Percentiles rank a stretch among this genome's conserved stretches.
These are phyloP conservation scores for Meloidogyne hapla DNA, from an alignment of 1,140 invertebrate species.

Conservation along the genomic window DNA sequence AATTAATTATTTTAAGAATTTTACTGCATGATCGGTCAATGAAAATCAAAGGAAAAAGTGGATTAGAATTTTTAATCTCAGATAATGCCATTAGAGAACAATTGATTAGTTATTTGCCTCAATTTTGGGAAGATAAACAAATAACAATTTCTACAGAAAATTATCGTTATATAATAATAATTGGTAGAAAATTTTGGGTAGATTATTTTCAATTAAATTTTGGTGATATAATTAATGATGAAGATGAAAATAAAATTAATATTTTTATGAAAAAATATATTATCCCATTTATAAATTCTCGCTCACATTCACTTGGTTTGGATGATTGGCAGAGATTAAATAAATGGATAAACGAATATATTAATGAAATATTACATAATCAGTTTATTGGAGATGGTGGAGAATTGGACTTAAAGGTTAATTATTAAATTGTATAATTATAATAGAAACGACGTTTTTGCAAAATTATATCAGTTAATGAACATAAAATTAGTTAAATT, in stretches of 20 bases:
- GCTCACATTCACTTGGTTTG: not conserved
- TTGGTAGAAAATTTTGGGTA: slow-evolving; percentile 2
- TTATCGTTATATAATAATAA: not conserved
- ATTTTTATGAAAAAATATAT: not conserved
- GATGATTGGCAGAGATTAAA: not conserved
- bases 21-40: not conserved
- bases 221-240: not conserved
- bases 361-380: not conserved
- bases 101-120: slow-evolving; percentile 1
- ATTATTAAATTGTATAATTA: too few species aligned
- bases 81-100: not conserved
- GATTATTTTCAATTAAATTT: slow-evolving; percentile 6
- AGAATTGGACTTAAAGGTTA: not conserved
- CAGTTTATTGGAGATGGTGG: not conserved
- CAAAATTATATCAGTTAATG: too few species aligned
- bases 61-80: not conserved
- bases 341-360: not conserved
- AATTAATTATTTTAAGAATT: not conserved
- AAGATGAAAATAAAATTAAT: not conserved
- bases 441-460: too few species aligned
- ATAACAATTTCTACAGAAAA: not conserved
- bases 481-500: too few species aligned
- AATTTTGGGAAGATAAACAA: not conserved
- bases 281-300: not conserved
- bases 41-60: not conserved